Evolutionary conservation across 2,888 invertebrate genomes (phyloP), one percentile per base, ranked within the genome.

Genomic region (Netelia melanura): DNA sequence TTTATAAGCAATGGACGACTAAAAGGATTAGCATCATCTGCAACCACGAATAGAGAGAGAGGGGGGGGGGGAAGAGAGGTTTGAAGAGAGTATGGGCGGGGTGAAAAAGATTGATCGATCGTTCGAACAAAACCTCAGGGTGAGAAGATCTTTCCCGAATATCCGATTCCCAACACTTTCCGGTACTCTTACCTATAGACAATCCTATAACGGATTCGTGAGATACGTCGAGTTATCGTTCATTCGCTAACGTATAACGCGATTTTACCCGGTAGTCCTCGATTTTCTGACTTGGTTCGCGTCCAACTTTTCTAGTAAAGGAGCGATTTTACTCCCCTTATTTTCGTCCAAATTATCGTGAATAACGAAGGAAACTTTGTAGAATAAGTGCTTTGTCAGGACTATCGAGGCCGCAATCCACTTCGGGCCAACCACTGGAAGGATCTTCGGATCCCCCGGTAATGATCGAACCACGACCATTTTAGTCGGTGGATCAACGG

Each of bases 291-390:
- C 56, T 78, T 86, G 83, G 68, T 71, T 77, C 58, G 38, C 86
- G 65, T 83, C 81, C 76, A 85, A 82, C 85, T 86, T 84, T 64
- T 43, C 85, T 70, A 85, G 83, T 85, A 21, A 58, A 89, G 87
- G 71, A 14, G 48, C n/a, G 23, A 70, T 58, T 38, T 70, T 78
- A n/a, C 61, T 61, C 43, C 48, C 43, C 56, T 56, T 38, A 43
- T 56, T n/a, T 14, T 48, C 61, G 72, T 38, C n/a, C 10, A 52
- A 83, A 78, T 72, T 78, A 74, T 78, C 68, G 11, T 30, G 68
- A 72, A 68, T 74, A 68, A 78, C 54, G 62, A 62, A 78, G 74
- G 38, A 83, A 68, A 38, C 56, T 62, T 17, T 38, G 38, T 8
- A 30, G 61, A 68, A 56, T 65, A 61, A 72, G 38, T 65, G 64